These are phyloP conservation scores for Glandiceps talaboti DNA, from an alignment of 53 echinoderm and acorn worm genomes.

Conservation along the genomic window DNA sequence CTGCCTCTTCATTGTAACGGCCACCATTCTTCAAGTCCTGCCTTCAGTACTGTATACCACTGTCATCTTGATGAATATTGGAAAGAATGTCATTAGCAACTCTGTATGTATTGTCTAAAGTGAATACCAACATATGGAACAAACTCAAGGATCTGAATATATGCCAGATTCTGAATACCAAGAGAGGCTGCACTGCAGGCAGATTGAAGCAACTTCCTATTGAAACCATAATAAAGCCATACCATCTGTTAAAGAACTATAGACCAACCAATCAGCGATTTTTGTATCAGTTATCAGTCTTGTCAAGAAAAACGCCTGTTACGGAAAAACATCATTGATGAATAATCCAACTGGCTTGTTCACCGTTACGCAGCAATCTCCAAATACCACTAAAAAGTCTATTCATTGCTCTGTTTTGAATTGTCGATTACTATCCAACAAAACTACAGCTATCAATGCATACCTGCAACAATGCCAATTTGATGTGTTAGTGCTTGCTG, in stretches of 20 bases:
- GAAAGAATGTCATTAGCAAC: background rate
- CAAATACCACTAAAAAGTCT: background rate
- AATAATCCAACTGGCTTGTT: too few relatives aligned
- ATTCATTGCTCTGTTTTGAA: background rate
- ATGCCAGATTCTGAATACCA: background rate
- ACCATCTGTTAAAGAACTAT: background rate
- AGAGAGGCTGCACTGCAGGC: background rate
- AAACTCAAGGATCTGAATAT: background rate
- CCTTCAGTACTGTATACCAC: background rate
- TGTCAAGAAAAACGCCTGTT: too few relatives aligned
- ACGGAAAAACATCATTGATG: too few relatives aligned
- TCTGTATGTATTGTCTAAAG: background rate
- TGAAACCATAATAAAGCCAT: background rate
- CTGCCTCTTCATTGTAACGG: background rate
- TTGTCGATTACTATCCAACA: background rate
- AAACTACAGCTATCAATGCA: background rate
- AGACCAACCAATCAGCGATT: background rate
- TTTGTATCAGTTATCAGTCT: too few relatives aligned
- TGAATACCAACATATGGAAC: background rate
- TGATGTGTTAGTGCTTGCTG: background rate
- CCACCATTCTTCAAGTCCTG: background rate
- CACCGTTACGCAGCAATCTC: too few relatives aligned
- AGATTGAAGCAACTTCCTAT: background rate
- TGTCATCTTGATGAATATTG: background rate
- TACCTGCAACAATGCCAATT: background rate